A percentile compares a stretch with the other conserved stretches of the same genome.
phyloP scores from a whole-genome alignment of 2,797 vertebrate genomes.

The Gallinago stenura region DNA sequence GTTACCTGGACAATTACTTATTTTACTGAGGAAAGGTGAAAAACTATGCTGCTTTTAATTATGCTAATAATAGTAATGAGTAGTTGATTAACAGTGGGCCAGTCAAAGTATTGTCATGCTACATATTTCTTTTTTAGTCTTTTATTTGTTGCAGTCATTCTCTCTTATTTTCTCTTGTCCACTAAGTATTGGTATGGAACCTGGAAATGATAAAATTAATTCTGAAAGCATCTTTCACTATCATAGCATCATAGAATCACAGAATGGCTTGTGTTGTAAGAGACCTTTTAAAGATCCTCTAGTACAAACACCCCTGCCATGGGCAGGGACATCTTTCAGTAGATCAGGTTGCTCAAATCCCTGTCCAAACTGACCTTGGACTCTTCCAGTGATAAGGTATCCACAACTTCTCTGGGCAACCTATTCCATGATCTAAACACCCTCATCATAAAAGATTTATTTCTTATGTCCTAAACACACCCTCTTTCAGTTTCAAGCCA shows the following conservation, averaged over 20 bases:
- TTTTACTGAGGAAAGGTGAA: not conserved
- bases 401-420: not conserved
- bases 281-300: not conserved
- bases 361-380: not conserved
- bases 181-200: not conserved
- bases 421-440: not conserved
- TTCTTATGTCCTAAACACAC: not conserved
- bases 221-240: not conserved
- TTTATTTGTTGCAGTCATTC: not conserved
- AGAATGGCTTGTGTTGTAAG: not conserved
- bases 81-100: not conserved
- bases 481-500: not conserved
- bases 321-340: not conserved
- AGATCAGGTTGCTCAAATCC: not conserved
- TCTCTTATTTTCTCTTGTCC: not conserved
- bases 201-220: not conserved
- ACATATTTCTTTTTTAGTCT: not conserved
- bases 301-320: not conserved
- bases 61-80: not conserved
- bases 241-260: not conserved
- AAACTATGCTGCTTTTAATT: not conserved
- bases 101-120: not conserved
- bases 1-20: not conserved
- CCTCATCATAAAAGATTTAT: not conserved
- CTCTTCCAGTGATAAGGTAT: not conserved